These are phyloP conservation scores for Eupeodes latifasciatus DNA, from an alignment of 2,888 invertebrate genomes.

Conservation along the genomic window DNA sequence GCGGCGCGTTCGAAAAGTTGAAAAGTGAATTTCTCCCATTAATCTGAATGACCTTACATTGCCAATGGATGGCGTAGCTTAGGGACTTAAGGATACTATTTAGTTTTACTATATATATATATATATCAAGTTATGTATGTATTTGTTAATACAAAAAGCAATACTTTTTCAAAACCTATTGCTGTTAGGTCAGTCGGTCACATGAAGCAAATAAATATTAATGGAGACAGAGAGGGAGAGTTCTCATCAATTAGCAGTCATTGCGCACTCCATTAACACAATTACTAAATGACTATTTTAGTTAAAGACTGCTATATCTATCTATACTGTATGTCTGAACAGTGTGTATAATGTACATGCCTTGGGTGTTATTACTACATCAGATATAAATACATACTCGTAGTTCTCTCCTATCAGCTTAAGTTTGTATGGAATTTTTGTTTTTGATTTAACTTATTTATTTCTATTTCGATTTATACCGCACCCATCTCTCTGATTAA, in stretches of 20 bases:
- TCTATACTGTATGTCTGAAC: not conserved
- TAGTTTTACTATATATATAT: not conserved
- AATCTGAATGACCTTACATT: constrained; percentile 22
- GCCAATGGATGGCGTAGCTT: not conserved
- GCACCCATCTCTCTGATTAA: constrained; percentile 21
- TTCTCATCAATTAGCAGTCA: constrained; percentile 69
- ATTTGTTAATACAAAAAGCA: not conserved
- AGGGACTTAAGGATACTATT: constrained; percentile 24
- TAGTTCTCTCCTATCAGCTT: not conserved
- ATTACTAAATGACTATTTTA: constrained; percentile 69
- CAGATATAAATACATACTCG: not conserved
- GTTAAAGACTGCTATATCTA: constrained; percentile 29
- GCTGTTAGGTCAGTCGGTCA: constrained; percentile 48
- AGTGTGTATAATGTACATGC: not conserved
- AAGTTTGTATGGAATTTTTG: constrained; percentile 17
- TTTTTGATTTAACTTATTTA: constrained; percentile 17
- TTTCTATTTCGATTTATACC: not conserved
- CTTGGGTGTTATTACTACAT: constrained; percentile 18
- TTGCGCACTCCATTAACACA: constrained; percentile 71
- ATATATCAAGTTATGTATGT: not conserved
- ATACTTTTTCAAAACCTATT: constrained; percentile 17
- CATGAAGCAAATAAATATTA: constrained; percentile 70
- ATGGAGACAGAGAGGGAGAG: constrained; percentile 55
- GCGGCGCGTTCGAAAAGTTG: not conserved
- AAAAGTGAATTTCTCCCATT: constrained; percentile 29